Evolutionary conservation across 2,113 vertebrate genomes (phyloP).

Genomic region (Heterotilapia buettikoferi): DNA sequence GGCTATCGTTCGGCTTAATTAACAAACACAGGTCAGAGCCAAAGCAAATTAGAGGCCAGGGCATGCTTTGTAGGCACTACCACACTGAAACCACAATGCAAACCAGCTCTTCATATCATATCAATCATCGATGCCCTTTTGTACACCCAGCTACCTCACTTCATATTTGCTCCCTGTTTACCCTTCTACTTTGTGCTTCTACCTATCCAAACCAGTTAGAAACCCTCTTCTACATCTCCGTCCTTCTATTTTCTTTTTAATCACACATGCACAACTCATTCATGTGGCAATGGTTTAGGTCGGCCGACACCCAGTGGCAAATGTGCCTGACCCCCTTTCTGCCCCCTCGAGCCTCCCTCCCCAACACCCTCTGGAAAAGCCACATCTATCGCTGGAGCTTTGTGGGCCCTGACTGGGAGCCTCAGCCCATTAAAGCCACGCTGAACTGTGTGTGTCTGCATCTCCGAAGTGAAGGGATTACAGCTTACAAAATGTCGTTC

Average conservation of each 20-base stretch:
- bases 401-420: slow-evolving; percentile 32
- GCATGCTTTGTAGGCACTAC: slow-evolving; percentile 31
- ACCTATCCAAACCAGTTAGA: not conserved
- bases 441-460: not conserved
- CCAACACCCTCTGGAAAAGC: slow-evolving; percentile 56
- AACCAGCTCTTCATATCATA: slow-evolving; percentile 32
- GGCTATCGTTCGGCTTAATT: slow-evolving; percentile 64
- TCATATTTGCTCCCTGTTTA: slow-evolving; percentile 10
- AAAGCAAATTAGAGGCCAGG: slow-evolving; percentile 64
- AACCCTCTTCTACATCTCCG: not conserved
- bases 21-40: slow-evolving; percentile 54
- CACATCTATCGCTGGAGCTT: slow-evolving; percentile 62
- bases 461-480: not conserved
- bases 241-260: slow-evolving; percentile 13
- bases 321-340: slow-evolving; percentile 50
- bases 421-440: slow-evolving; percentile 47
- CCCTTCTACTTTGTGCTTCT: not conserved
- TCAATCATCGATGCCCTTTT: slow-evolving; percentile 6
- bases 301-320: slow-evolving; percentile 48
- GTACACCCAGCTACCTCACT: not conserved
- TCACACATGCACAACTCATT: slow-evolving; percentile 26
- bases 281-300: slow-evolving; percentile 64
- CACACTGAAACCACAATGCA: slow-evolving; percentile 13
- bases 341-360: slow-evolving; percentile 32
- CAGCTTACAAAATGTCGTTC: not conserved